Base-by-base conservation (phyloP, 2,113 vertebrate genomes). In the Gila orcuttii region DNA sequence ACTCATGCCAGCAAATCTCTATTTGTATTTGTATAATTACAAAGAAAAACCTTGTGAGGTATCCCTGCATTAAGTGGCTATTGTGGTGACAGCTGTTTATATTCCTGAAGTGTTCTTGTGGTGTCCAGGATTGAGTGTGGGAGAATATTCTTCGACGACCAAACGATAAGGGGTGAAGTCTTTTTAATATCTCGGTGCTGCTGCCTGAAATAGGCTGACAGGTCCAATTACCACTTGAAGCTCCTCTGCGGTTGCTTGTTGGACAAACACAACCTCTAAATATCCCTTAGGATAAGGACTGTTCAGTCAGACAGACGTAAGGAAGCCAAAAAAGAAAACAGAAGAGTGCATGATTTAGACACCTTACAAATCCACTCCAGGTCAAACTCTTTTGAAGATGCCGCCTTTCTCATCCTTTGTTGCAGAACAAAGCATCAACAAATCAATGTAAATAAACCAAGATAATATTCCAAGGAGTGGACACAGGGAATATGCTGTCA, bases 171-270 rank as follows among this genome's bases (percentile, higher is more conserved):
- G 73, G 78, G 45, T 64, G 57, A 86, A 60, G 66, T n/a, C 79
- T 86, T 75, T 88, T 85, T 85, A 87, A 85, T 87, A 77, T 87
- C 79, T 87, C 50, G 33, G 74, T 45, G 79, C 85, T 74, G 45
- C 31, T 75, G 71, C 82, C 78, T 85, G 78, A 57, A 88, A 89
- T 83, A 85, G 78, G 77, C 85, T 83, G 87, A 87, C 87, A 80
- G 87, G 79, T 84, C 83, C 82, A 87, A 88, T 90, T 88, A 88
- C 66, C 10, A 78, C 17, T 69, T 15, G 39, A 66, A 47, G 62
- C 87, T 89, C 68, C 68, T 60, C 68, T 21, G 66, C 64, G 31
- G 80, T 79, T 78, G 62, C 82, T 73, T 55, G 47, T 28, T 86
- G 84, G 78, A 87, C 83, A 88, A 86, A 83, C 45, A 87, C 85